phyloP scores from a whole-genome alignment of 35 echinoderm and acorn worm species.

The Lytechinus pictus region DNA sequence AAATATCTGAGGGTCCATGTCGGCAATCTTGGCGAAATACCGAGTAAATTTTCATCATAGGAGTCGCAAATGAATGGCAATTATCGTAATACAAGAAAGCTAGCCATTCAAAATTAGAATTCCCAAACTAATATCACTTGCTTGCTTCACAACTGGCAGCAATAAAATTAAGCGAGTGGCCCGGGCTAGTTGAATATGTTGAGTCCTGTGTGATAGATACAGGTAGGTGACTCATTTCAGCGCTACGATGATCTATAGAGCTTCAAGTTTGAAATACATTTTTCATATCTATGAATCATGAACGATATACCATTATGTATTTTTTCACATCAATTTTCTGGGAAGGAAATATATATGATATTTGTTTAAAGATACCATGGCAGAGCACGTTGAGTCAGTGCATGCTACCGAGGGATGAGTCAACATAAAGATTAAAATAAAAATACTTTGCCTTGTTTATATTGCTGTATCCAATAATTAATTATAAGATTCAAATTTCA shows the following conservation, averaged over 20 bases:
- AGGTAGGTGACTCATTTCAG: background rate
- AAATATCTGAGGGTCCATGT: background rate
- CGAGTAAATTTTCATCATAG: constrained; percentile 13
- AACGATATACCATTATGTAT: background rate
- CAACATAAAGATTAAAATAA: background rate
- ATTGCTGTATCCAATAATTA: too few relatives aligned
- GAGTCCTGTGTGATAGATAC: background rate
- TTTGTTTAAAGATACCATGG: background rate
- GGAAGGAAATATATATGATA: background rate
- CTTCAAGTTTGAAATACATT: background rate
- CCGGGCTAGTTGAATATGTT: background rate
- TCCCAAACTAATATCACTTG: constrained; percentile 11
- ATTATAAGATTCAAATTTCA: too few relatives aligned
- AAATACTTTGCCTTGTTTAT: too few relatives aligned
- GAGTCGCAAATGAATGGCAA: constrained; percentile 10
- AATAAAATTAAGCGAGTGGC: background rate
- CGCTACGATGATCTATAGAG: background rate
- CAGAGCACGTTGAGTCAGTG: background rate
- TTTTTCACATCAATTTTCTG: background rate
- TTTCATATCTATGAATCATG: constrained; percentile 14
- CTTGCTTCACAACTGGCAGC: background rate
- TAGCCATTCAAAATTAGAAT: constrained; percentile 20
- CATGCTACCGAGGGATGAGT: background rate
- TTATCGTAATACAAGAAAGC: constrained; percentile 13
- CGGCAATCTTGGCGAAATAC: background rate